Evolutionary conservation across 30 jellyfish, hydroid and myxozoan genomes (phyloP).

Genomic region (Sanderia malayensis): DNA sequence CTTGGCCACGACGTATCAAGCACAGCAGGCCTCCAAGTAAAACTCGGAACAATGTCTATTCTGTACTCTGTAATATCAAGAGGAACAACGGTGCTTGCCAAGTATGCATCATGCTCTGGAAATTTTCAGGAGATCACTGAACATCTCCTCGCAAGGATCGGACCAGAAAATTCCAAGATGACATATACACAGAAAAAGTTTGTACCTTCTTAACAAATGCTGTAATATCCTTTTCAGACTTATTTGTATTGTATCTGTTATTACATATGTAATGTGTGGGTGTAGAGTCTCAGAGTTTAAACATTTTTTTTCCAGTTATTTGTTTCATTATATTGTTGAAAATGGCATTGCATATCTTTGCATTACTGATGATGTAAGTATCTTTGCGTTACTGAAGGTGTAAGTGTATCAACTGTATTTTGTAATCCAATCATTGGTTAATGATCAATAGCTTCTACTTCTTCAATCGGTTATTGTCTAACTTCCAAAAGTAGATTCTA

Average conservation of each 20-base stretch:
- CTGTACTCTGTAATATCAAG: conserved; percentile 65
- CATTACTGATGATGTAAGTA: conserved; percentile 93
- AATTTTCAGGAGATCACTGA: conserved; percentile 85
- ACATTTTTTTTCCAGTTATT: conserved; percentile 54
- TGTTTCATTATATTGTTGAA: conserved; percentile 82
- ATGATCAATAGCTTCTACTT: too few species aligned
- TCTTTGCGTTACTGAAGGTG: not conserved
- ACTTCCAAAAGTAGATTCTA: too few species aligned
- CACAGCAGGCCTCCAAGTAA: too few species aligned
- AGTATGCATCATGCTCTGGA: conserved; percentile 88
- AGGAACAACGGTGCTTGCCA: conserved; percentile 85
- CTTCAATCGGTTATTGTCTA: too few species aligned
- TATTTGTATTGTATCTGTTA: too few species aligned
- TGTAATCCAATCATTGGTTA: too few species aligned
- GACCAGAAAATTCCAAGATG: conserved; percentile 77
- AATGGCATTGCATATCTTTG: conserved; percentile 66
- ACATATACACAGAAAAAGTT: conserved; percentile 87
- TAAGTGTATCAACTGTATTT: too few species aligned
- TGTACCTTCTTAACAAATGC: too few species aligned
- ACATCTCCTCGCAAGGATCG: conserved; percentile 69
- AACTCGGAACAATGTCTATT: conserved; percentile 45
- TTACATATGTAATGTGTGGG: too few species aligned
- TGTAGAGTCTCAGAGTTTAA: too few species aligned
- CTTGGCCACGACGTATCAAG: too few species aligned
- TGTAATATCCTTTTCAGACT: too few species aligned